A percentile compares a stretch with the other conserved stretches of the same genome.
Conservation (phyloP, 2,888 invertebrate species). For the Drosophila paranaensis region DNA sequence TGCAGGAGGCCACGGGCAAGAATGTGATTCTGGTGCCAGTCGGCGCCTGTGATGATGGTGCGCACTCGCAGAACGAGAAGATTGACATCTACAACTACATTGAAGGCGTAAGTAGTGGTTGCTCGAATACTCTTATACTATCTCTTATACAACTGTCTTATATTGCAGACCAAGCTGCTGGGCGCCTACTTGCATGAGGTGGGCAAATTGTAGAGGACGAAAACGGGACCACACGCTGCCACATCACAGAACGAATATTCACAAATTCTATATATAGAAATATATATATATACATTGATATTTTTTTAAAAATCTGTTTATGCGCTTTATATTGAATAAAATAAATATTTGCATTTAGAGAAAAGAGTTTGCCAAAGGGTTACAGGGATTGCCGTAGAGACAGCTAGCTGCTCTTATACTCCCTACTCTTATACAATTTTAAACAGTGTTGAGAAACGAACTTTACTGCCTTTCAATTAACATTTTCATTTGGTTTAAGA, state of each 20-base stretch:
- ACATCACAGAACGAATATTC: slow-evolving; percentile 37
- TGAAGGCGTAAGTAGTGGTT: slow-evolving; percentile 91
- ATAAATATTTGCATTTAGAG: slow-evolving; percentile 28
- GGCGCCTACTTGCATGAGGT: slow-evolving; percentile 95
- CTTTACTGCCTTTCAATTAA: slow-evolving; percentile 37
- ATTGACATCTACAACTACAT: slow-evolving; percentile 96
- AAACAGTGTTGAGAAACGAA: background rate
- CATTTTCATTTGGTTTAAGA: slow-evolving; percentile 5
- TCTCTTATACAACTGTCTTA: background rate
- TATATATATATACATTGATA: background rate
- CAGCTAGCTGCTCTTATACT: background rate
- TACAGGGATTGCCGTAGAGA: background rate
- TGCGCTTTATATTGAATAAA: slow-evolving; percentile 51
- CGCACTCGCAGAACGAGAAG: slow-evolving; percentile 99
- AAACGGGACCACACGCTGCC: slow-evolving; percentile 25
- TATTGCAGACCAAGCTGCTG: slow-evolving; percentile 92
- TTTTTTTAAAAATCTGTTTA: slow-evolving; percentile 20
- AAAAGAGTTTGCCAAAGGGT: background rate
- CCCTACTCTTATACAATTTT: background rate
- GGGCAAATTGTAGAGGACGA: slow-evolving; percentile 65
- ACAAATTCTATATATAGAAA: slow-evolving; percentile 21
- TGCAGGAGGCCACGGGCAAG: slow-evolving; percentile 95
- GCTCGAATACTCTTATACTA: background rate
- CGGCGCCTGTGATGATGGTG: slow-evolving; percentile 97
- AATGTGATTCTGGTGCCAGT: slow-evolving; percentile 98